phyloP scores from a whole-genome alignment of 1,140 invertebrate genomes.

The Anadara kagoshimensis region DNA sequence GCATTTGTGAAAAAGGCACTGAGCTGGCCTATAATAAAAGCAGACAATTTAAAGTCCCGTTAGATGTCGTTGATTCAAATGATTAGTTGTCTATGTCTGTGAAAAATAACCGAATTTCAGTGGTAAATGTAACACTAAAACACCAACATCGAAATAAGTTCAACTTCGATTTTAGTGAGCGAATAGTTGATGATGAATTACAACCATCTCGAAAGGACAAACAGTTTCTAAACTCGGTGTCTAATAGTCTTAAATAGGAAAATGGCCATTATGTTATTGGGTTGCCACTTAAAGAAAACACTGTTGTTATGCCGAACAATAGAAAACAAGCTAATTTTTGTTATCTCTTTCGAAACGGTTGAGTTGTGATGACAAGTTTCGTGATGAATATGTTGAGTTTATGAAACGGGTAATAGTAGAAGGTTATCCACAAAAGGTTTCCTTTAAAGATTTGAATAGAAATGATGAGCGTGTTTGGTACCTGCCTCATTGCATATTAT shows the following conservation, averaged over 20 bases:
- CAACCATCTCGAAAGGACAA: conserved; percentile 7
- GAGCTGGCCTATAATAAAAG: conserved; percentile 29
- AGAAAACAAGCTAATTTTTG: conserved; percentile 12
- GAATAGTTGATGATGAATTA: neutral
- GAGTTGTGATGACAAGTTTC: too few relatives aligned
- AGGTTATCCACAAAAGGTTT: too few relatives aligned
- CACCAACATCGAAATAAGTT: neutral
- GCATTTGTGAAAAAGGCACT: conserved; percentile 34
- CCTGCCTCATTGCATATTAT: too few relatives aligned
- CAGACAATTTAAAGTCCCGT: conserved; percentile 2
- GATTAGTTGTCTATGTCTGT: too few relatives aligned
- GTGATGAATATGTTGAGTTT: too few relatives aligned
- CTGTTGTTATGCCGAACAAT: conserved; percentile 11
- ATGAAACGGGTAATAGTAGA: too few relatives aligned
- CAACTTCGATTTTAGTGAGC: conserved; percentile 7
- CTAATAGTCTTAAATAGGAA: neutral
- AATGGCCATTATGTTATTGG: neutral
- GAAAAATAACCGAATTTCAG: too few relatives aligned
- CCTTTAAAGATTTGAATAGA: too few relatives aligned
- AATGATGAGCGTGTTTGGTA: too few relatives aligned
- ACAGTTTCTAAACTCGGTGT: conserved; percentile 2
- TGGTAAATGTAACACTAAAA: neutral
- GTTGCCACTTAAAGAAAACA: conserved; percentile 4
- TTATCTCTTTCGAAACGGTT: too few relatives aligned
- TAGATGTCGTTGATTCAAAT: too few relatives aligned